Evolutionary conservation across 2,888 invertebrate species (phyloP), one percentile per base, ranked within the genome.

Genomic region (Zygothrica quintamaculata): DNA sequence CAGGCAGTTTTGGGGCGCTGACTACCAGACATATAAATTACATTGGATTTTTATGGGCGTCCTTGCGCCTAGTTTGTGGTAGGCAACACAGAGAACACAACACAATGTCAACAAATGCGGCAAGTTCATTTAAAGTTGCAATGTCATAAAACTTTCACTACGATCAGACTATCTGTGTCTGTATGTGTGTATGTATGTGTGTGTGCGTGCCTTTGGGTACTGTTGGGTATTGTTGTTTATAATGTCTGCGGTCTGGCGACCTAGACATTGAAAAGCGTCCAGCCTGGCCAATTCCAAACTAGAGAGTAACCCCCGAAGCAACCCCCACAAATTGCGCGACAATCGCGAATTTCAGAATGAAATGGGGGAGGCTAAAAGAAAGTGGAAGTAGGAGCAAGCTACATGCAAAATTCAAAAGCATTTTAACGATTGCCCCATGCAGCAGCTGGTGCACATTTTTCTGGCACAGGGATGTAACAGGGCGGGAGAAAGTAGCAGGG

Each of bases 201-300:
- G 48, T 51, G 43, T 56, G 22, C 9, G 29, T 29, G 18, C n/a
- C n/a, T 22, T 40, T 40, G 16, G 16, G 16, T 15, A 16, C 43
- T 43, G 29, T 43, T 26, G 26, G 8, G 29, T 29, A 26, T 22
- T 51, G 67, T 77, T 88, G 87, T 88, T 88, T 88, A 88, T 88
- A 81, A 69, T 74, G 89, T 88, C 87, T 88, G 89, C 87, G 87
- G 87, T 84, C 67, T 67, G 76, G 50, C 82, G 79, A 76, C 79
- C 79, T 87, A 73, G 81, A 86, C 80, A 72, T 65, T 70, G 77
- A 55, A 66, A 72, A 29, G 50, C 43, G 57, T 47, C 56, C 56
- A 16, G 40, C 34, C 34, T 25, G 37, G n/a, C 31, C 31, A 26
- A 2, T 36, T n/a, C n/a, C n/a, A n/a, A n/a, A n/a, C n/a, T n/a